Evolutionary conservation across 2,888 invertebrate species (phyloP), one percentile per base, ranked within the genome.

Genomic region (Ligdia adustata): DNA sequence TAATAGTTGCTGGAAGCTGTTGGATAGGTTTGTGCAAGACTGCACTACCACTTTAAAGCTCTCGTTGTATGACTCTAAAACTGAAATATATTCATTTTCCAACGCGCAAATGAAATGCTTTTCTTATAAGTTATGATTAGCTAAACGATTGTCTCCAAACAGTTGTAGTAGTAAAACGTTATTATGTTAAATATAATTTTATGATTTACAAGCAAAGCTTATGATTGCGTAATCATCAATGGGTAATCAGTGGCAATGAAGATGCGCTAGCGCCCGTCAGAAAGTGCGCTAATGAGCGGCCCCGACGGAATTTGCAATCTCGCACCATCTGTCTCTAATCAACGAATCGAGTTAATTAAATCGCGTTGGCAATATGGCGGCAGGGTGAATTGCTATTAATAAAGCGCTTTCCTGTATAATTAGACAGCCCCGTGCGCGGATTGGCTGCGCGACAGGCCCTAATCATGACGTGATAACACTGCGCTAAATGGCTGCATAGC

Each of bases 261-360:
- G 20, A 39, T 48, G 33, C 11, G 35, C 38, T 37, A 43, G 45
- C 41, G 13, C 66, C 60, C 60, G 60, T 69, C 70, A 70, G 72
- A n/a, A 72, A 74, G 70, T 74, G 70, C 75, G 81, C 76, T 86
- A 85, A 85, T 85, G 80, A 85, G 72, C 64, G 65, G 62, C 63
- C 54, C 57, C 64, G 63, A 72, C 71, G 67, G 69, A 75, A 78
- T 77, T 79, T 72, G 82, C 79, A 81, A 83, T 84, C 78, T 81
- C 81, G 79, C 83, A 75, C 84, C 87, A 87, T 86, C 85, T 89
- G 88, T 85, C 82, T 76, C 85, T 84, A 87, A 89, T 89, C 88
- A 89, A 84, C 86, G 86, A 79, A 85, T 84, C 72, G 75, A 88
- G 88, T 89, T 86, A 88, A 90, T 90, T 87, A 89, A 90, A 89